Conservation (phyloP, 2,797 vertebrate genomes). For the Sebastes cheni region DNA sequence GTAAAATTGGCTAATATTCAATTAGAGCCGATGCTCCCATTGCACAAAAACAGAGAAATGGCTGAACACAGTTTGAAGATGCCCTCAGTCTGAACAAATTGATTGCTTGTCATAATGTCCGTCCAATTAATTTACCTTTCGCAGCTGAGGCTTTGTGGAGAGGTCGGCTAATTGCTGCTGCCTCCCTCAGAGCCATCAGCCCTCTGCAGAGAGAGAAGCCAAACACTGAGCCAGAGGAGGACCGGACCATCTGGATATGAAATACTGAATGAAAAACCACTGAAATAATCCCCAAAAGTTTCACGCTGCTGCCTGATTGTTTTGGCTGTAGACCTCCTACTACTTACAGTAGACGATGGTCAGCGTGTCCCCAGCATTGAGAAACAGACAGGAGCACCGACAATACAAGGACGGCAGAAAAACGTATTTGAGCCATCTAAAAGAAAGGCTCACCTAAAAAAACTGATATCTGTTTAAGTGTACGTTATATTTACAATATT, state of each 20-base stretch:
- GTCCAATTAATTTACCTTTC: conserved; percentile 64
- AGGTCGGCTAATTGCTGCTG: conserved; percentile 32
- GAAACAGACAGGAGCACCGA: no score
- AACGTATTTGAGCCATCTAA: no score
- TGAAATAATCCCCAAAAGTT: not conserved
- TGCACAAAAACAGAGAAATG: not conserved
- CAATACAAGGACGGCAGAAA: no score
- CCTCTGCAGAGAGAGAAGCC: conserved; percentile 5
- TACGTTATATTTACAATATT: no score
- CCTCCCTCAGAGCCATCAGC: conserved; percentile 33
- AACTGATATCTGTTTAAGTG: no score
- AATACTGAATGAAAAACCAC: not conserved
- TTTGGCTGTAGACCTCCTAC: not conserved
- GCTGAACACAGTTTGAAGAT: conserved; percentile 24
- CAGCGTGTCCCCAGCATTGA: no score
- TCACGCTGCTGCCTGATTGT: not conserved
- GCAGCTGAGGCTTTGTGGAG: conserved; percentile 63
- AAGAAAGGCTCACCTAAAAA: no score
- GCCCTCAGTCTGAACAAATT: conserved; percentile 52
- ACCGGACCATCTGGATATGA: conserved; percentile 24
- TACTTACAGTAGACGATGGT: no score
- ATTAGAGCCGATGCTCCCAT: not conserved
- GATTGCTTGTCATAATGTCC: conserved; percentile 58
- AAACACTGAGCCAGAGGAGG: conserved; percentile 21
- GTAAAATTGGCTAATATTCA: not conserved